These are phyloP conservation scores for Diaphora mendica DNA, from an alignment of 2,888 invertebrate species.

Conservation along the genomic window DNA sequence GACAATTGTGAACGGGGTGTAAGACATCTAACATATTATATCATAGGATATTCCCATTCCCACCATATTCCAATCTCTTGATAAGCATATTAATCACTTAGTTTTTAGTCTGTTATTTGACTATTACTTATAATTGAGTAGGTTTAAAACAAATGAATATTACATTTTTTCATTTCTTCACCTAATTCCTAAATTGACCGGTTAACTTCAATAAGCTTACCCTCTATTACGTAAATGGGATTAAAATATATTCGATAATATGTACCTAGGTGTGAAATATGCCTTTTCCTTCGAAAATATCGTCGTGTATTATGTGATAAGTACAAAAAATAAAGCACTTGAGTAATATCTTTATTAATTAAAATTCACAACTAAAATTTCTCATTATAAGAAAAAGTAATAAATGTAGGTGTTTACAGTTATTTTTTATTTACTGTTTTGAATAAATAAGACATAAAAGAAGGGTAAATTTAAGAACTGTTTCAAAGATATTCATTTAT, in stretches of 20 bases:
- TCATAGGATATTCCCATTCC: too few relatives aligned
- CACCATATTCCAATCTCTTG: too few relatives aligned
- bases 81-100: too few relatives aligned
- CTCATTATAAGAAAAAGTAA: background rate
- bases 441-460: background rate
- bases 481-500: too few relatives aligned
- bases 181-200: background rate
- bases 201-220: background rate
- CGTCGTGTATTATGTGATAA: background rate
- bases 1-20: too few relatives aligned
- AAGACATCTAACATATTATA: too few relatives aligned
- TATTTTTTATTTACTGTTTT: background rate
- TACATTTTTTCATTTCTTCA: too few relatives aligned
- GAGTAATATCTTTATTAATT: background rate
- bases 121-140: too few relatives aligned
- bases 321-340: background rate
- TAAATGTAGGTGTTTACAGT: background rate
- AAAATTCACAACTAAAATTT: background rate
- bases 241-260: background rate
- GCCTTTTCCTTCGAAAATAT: too few relatives aligned
- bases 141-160: too few relatives aligned
- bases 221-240: background rate
- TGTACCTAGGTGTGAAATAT: background rate
- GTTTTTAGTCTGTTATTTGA: too few relatives aligned
- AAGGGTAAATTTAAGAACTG: too few relatives aligned